Evolutionary conservation across 2,888 invertebrate genomes (phyloP), one percentile per base, ranked within the genome.

Genomic region (Carterocephalus palaemon): DNA sequence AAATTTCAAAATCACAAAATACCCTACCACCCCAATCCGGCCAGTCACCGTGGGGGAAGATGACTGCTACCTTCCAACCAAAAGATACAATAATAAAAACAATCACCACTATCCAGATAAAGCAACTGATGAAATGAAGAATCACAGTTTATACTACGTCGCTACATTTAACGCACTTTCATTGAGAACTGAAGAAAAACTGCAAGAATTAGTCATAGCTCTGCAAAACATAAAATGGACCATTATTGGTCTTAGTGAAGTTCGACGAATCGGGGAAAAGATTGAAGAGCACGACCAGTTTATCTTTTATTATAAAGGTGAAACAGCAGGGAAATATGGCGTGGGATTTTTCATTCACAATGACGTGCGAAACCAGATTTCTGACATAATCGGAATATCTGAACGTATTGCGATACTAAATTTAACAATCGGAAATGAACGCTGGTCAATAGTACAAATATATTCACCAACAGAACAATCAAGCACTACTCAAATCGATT

Each of bases 161-260:
- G 16, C 32, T 7, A 24, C 45, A 17, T 56, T 54, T 26, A 55
- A 60, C 23, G 48, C 48, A 5, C 49, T 24, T 36, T 45, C 55
- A 1, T 19, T 55, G 2, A 51, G 45, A 15, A 15, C 52, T 24
- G 29, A 53, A 13, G 52, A 47, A 29, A 50, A 48, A 1, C 4
- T 52, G 31, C 10, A 50, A 6, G 50, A 56, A 46, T 13, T 58
- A 12, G 32, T 37, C 5, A 19, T 43, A 19, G 39, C 52, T 2
- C 8, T 54, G 16, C 5, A 15, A 41, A 12, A 52, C 1, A 53
- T 56, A 0, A 53, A 56, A 26, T 56, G 42, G n/a, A 54, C 57
- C 10, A 48, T 59, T 28, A 47, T 57, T 1, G 56, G 60, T 0
- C n/a, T 57, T 19, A 15, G 49, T 1, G 57, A 60, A 48, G 20